phyloP scores from a whole-genome alignment of 1,140 invertebrate species.

The Zaprionus capensis region DNA sequence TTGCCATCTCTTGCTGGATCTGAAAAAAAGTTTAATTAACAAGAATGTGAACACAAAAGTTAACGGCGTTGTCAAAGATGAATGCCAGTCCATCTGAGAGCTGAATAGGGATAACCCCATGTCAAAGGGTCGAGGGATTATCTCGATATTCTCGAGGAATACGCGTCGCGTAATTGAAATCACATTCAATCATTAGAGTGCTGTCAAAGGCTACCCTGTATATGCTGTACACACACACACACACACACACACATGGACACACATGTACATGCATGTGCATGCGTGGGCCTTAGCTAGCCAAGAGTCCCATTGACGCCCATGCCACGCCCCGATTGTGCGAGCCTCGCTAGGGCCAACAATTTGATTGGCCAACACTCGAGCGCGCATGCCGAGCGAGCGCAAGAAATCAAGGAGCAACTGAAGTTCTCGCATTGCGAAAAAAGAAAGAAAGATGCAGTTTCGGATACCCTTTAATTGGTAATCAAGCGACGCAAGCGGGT shows the following conservation, averaged over 20 bases:
- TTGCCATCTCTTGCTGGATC: no score
- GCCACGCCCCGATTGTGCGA: constrained; percentile 63
- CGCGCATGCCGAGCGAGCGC: neutral
- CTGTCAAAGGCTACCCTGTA: constrained; percentile 22
- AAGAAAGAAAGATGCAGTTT: constrained; percentile 24
- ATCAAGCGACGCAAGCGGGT: neutral
- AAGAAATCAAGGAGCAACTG: constrained; percentile 36
- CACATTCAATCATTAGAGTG: constrained; percentile 32
- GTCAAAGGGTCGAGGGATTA: neutral
- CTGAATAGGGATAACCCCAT: neutral
- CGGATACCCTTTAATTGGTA: constrained; percentile 21
- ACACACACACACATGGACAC: neutral
- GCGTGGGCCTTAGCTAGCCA: constrained; percentile 14
- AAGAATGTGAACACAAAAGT: neutral
- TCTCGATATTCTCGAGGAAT: neutral
- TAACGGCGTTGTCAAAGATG: neutral
- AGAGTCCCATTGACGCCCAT: constrained; percentile 32
- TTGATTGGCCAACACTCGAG: constrained; percentile 57
- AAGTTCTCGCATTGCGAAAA: constrained; percentile 36
- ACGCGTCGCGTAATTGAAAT: neutral
- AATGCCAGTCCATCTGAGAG: neutral
- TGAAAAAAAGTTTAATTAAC: constrained; percentile 3
- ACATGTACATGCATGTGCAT: constrained; percentile 12
- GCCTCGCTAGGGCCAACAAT: constrained; percentile 37
- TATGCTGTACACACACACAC: neutral